Evolutionary conservation across 2,797 vertebrate genomes (phyloP).

Genomic region (Jordanella pulchra): DNA sequence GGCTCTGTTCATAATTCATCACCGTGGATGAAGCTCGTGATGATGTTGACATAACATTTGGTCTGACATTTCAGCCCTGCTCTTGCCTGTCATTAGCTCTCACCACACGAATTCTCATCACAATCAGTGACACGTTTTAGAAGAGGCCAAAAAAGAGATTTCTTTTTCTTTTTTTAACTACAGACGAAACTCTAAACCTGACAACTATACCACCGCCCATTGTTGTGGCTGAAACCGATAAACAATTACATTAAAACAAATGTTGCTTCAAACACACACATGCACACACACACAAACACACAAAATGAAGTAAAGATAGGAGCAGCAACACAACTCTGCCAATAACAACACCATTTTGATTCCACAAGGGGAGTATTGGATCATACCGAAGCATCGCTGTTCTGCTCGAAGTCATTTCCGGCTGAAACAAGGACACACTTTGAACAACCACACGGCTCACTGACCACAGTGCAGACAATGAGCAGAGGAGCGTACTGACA

Average conservation of each 20-base stretch:
- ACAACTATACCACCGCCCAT: constrained; percentile 27
- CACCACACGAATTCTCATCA: constrained; percentile 75
- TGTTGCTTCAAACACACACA: constrained; percentile 2
- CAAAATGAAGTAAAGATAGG: constrained; percentile 31
- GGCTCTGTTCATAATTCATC: constrained; percentile 79
- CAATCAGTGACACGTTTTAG: constrained; percentile 53
- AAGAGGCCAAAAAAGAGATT: constrained; percentile 2
- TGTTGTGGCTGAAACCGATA: background rate
- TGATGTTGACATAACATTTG: constrained; percentile 86
- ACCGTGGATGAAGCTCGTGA: constrained; percentile 70
- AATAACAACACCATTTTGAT: constrained; percentile 72
- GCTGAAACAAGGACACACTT: constrained; percentile 66
- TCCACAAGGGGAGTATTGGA: constrained; percentile 70
- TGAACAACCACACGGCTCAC: constrained; percentile 21
- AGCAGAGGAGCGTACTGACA: constrained; percentile 57
- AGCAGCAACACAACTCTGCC: constrained; percentile 64
- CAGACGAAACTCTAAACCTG: background rate
- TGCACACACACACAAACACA: constrained; percentile 21
- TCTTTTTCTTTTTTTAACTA: constrained; percentile 34
- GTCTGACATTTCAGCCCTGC: constrained; percentile 81
- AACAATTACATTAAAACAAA: constrained; percentile 52
- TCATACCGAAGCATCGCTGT: constrained; percentile 71
- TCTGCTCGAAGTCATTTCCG: constrained; percentile 76
- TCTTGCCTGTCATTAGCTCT: constrained; percentile 78
- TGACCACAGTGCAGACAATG: constrained; percentile 62